Evolutionary conservation across 2,888 invertebrate genomes (phyloP).

Genomic region (Vanessa cardui): DNA sequence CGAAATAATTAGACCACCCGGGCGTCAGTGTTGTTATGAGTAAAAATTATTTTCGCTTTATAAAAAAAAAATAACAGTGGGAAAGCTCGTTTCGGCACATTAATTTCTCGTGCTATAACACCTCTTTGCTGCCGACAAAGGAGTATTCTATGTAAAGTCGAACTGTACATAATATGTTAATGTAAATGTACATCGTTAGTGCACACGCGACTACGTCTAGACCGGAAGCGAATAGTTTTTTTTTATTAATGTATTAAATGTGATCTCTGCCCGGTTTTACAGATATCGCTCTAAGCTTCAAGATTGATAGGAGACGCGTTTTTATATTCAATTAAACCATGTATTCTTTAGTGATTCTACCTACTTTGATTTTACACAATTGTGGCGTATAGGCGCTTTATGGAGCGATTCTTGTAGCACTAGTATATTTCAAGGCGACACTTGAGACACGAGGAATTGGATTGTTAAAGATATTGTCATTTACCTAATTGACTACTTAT

Average conservation of each 20-base stretch:
- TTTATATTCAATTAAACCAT: too few relatives aligned
- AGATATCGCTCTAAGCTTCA: too few relatives aligned
- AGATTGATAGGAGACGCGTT: too few relatives aligned
- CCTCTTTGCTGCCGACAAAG: conserved; percentile 44
- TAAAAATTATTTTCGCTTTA: conserved; percentile 16
- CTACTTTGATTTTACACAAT: too few relatives aligned
- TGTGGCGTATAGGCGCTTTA: too few relatives aligned
- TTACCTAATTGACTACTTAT: too few relatives aligned
- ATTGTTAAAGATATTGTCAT: too few relatives aligned
- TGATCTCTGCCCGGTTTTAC: conserved; percentile 25
- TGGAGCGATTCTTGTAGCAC: too few relatives aligned
- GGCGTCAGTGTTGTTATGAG: neutral
- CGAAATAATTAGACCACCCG: conserved; percentile 2
- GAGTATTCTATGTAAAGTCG: conserved; percentile 12
- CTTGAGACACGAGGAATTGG: too few relatives aligned
- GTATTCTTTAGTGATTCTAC: too few relatives aligned
- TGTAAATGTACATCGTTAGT: conserved; percentile 63
- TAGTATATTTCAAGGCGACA: too few relatives aligned
- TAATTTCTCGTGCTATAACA: conserved; percentile 51
- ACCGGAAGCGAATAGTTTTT: conserved; percentile 54
- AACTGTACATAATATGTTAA: conserved; percentile 40
- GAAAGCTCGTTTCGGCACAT: conserved; percentile 46
- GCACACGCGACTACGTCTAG: conserved; percentile 66
- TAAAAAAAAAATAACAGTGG: conserved; percentile 17
- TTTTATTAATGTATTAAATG: conserved; percentile 36